These are phyloP conservation scores for Conus ventricosus DNA, from an alignment of 1,140 invertebrate species.

Conservation along the genomic window DNA sequence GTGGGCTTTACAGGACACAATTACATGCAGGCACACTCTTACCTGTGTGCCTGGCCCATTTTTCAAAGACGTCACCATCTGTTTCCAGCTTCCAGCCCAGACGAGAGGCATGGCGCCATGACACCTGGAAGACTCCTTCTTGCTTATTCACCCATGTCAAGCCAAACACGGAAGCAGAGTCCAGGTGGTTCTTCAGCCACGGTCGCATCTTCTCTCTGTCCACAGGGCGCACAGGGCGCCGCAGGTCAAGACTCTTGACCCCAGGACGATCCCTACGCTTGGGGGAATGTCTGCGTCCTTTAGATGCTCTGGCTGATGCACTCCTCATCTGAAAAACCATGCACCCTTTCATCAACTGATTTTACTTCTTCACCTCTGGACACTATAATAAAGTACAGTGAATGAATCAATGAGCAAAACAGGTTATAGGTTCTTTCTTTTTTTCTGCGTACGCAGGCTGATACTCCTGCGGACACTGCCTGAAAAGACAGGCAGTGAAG, in stretches of 20 bases:
- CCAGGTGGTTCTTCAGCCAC: slow-evolving; percentile 58
- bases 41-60: slow-evolving; percentile 69
- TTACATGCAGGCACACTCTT: background rate
- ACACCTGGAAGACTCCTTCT: slow-evolving; percentile 60
- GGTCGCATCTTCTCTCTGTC: slow-evolving; percentile 62
- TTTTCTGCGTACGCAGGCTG: too few species aligned
- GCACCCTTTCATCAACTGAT: too few species aligned
- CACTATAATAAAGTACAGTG: too few species aligned
- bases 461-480: too few species aligned
- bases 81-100: slow-evolving; percentile 59
- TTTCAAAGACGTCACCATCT: slow-evolving; percentile 67
- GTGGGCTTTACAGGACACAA: too few species aligned
- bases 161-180: slow-evolving; percentile 53
- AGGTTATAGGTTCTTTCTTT: too few species aligned
- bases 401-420: too few species aligned
- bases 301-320: background rate
- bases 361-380: too few species aligned
- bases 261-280: background rate
- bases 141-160: slow-evolving; percentile 60
- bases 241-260: slow-evolving; percentile 14
- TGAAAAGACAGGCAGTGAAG: too few species aligned
- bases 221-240: slow-evolving; percentile 51
- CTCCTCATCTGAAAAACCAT: background rate
- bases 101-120: slow-evolving; percentile 67
- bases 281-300: background rate